These are phyloP conservation scores for Chunga burmeisteri DNA, from an alignment of 2,113 vertebrate genomes.

Conservation along the genomic window DNA sequence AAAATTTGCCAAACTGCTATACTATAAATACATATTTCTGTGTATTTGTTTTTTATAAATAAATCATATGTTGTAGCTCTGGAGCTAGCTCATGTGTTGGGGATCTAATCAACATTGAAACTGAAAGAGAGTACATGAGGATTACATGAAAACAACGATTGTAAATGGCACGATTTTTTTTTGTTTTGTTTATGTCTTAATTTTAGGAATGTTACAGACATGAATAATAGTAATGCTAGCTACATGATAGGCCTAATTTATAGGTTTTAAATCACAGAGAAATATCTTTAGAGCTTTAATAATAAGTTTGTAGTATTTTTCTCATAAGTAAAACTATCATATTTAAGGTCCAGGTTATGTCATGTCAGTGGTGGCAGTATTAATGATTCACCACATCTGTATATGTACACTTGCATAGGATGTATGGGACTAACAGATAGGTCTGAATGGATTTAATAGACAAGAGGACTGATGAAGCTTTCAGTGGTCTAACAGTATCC, in stretches of 20 bases:
- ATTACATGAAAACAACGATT: background rate
- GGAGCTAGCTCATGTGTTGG: background rate
- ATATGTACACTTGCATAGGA: background rate
- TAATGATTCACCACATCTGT: background rate
- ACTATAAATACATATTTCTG: background rate
- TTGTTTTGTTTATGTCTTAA: background rate
- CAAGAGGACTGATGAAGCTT: background rate
- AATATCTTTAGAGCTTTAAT: background rate
- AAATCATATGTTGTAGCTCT: background rate
- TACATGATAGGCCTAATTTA: background rate
- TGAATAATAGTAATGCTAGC: background rate
- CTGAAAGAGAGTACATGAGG: background rate
- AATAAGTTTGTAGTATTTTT: background rate
- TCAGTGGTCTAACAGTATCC: background rate
- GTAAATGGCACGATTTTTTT: background rate
- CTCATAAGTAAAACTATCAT: background rate
- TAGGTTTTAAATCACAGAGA: background rate
- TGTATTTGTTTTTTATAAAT: background rate
- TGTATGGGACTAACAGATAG: background rate
- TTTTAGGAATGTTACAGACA: background rate
- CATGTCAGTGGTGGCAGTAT: background rate
- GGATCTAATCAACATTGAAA: background rate
- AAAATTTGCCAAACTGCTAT: background rate
- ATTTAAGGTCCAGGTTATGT: background rate
- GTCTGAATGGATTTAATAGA: background rate